Evolutionary conservation across 1,140 invertebrate genomes (phyloP), one percentile per base, ranked within the genome.

Genomic region (Philaenus spumarius): DNA sequence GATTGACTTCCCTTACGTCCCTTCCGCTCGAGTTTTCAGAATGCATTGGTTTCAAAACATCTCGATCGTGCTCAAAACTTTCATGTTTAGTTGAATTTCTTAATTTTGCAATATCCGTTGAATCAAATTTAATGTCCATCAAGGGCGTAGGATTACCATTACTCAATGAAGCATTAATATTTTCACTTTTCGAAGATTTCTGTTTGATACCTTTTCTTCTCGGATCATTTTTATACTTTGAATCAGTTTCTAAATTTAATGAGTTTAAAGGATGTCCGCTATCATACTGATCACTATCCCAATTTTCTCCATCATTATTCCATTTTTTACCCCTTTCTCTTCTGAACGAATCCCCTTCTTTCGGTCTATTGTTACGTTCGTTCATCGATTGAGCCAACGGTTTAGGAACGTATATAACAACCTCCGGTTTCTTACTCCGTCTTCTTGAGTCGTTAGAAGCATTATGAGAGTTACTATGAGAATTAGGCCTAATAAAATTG

Each of bases 351-450:
- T 55, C 37, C 40, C 19, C 61, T 63, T 26, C 55, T 46, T 20
- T 57, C 40, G 34, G 37, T 12, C 47, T 42, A 55, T 43, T 35
- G 59, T 24, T 61, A 50, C 50, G 50, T 43, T 59, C n/a, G 22
- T 65, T 50, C 45, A 53, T 39, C 55, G 47, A 72, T 68, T 78
- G 75, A 60, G 77, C 76, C 35, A 77, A 68, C 64, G 75, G 73
- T 67, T 77, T 77, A 19, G 78, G 77, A 60, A 80, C 72, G 64
- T 81, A 82, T 24, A 78, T 67, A 37, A 68, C 68, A 63, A 79
- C 74, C 62, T 82, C 80, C 35, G 80, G 80, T 67, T 80, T 82
- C 66, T 77, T 80, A 54, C 58, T 69, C 61, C 71, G 76, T 58
- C 63, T 75, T 24, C 67, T 68, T 20, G 17, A 6, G 19, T 53